Base-by-base conservation (phyloP, 2,888 invertebrate species). In the Lasioglossum leucozonium region DNA sequence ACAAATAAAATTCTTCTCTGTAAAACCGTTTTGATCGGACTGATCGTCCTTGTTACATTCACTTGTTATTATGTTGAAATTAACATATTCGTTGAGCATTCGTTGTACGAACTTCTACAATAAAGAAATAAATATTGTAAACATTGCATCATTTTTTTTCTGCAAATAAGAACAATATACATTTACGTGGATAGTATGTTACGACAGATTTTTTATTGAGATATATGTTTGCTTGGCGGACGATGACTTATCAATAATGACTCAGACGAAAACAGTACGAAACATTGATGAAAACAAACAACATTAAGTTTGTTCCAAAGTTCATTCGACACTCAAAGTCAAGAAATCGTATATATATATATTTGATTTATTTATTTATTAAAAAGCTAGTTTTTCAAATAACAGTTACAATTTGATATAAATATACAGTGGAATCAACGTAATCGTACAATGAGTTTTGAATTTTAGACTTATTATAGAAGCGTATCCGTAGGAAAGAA, bases 241-340 rank as follows among this genome's bases (percentile, higher is more conserved):
- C 62, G 47, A 75, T n/a, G 42, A 22, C 18, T 71, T 82, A 75
- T 30, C 74, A 40, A 8, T n/a, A 37, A 67, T 73, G 26, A 42
- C 55, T 16, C 40, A 72, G 51, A 40, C 58, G 16, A 47, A 47
- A 67, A 65, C 62, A 65, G 16, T 44, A 37, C 42, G 22, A 34
- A 22, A 51, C 22, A 16, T 26, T 18, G 37, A 13, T 26, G 1
- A 26, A n/a, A 62, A 42, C n/a, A 26, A 69, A 71, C 37, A 76
- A 40, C 26, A 10, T 13, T 10, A n/a, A 37, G 34, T 42, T 37
- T 16, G 16, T 13, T 42, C n/a, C 55, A 55, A 47, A 73, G 26
- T 73, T 55, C 42, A 69, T 69, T 73, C 40, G n/a, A 16, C 37
- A 34, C n/a, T n/a, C 10, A 2, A 62, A 8, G 47, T 16, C 26